These are phyloP conservation scores for Cyanoramphus novaezelandiae DNA, from an alignment of 2,113 vertebrate genomes.

Conservation along the genomic window DNA sequence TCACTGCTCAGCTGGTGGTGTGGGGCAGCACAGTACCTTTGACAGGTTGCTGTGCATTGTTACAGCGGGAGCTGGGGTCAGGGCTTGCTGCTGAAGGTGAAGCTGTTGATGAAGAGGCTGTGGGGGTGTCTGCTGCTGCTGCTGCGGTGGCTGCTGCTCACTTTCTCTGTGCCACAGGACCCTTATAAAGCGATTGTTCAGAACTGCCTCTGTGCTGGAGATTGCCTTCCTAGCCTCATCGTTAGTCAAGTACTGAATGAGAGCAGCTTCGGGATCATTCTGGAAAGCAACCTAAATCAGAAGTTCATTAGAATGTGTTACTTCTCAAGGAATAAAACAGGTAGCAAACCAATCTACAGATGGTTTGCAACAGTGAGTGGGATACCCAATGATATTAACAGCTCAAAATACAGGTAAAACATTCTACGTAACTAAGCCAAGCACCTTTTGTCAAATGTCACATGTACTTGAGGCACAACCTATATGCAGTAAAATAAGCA, in stretches of 20 bases:
- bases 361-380: not conserved
- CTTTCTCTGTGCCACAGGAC: conserved; percentile 93
- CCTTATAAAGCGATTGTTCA: conserved; percentile 95
- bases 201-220: conserved; percentile 91
- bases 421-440: not conserved
- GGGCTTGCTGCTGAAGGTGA: conserved; percentile 73
- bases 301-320: not conserved
- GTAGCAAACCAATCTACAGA: not conserved
- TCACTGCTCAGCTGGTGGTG: not conserved
- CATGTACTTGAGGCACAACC: not conserved
- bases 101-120: conserved; percentile 77
- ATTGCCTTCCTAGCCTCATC: conserved; percentile 93
- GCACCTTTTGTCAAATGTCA: not conserved
- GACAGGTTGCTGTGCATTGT: conserved; percentile 73
- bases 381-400: not conserved
- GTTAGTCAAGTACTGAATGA: conserved; percentile 92
- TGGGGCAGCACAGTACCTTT: conserved; percentile 65
- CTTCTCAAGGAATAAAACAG: not conserved
- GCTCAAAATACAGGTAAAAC: not conserved
- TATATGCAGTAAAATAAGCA: not conserved
- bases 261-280: conserved; percentile 90
- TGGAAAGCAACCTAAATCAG: conserved; percentile 89
- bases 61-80: conserved; percentile 66
- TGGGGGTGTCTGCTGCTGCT: conserved; percentile 63
- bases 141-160: conserved; percentile 67